phyloP scores from a whole-genome alignment of 2,113 vertebrate species.

The Illadopsis cleaveri region DNA sequence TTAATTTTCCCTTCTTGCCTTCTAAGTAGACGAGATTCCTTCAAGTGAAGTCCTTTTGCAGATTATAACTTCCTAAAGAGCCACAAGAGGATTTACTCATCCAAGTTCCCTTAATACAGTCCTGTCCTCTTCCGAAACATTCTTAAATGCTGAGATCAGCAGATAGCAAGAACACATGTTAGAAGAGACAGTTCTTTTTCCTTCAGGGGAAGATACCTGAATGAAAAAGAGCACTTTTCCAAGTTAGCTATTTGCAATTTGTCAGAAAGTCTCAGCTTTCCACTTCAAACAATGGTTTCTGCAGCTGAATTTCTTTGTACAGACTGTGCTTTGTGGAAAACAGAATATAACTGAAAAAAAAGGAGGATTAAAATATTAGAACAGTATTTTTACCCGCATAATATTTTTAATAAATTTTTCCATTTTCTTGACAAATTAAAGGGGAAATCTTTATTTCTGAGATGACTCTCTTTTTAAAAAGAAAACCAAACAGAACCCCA shows the following conservation, averaged over 20 bases:
- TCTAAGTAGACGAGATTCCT: background rate
- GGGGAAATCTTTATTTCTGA: background rate
- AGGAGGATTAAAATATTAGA: background rate
- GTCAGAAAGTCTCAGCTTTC: background rate
- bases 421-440: background rate
- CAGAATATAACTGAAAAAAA: background rate
- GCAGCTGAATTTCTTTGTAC: background rate
- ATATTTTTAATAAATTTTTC: background rate
- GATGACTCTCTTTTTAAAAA: background rate
- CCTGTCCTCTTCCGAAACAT: background rate
- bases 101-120: background rate
- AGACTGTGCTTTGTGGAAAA: background rate
- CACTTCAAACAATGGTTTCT: background rate
- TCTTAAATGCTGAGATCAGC: background rate
- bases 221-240: background rate
- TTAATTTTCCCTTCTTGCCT: background rate
- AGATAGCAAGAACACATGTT: background rate
- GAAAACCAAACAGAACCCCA: background rate
- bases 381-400: background rate
- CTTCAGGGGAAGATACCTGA: background rate
- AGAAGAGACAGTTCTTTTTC: background rate
- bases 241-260: background rate
- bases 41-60: background rate
- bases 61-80: constrained; percentile 10
- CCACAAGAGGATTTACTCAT: constrained; percentile 5